Percentiles rank a stretch among this genome's conserved stretches.
Conservation (phyloP, 92 coral and sea anemone species). For the Parazoanthus atlanticus region DNA sequence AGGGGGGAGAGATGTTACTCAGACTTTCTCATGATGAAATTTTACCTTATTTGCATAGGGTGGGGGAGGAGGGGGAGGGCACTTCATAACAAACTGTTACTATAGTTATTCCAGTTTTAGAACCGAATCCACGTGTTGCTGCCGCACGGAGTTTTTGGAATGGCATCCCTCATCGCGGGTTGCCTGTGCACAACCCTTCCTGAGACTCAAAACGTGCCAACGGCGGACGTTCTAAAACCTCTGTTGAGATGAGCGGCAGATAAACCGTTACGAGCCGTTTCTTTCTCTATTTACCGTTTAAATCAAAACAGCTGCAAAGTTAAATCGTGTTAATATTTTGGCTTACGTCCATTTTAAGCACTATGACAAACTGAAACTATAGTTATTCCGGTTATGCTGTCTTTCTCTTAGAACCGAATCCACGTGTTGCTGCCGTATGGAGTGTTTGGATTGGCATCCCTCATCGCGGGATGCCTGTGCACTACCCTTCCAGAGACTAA, state of each 20-base stretch:
- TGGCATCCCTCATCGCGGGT: constrained; percentile 39
- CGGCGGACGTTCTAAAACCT: constrained; percentile 40
- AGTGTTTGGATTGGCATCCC: constrained; percentile 39
- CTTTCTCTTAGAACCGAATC: constrained; percentile 41
- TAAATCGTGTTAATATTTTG: too few relatives aligned
- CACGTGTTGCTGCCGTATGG: constrained; percentile 42
- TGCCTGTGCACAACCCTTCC: constrained; percentile 35
- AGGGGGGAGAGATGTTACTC: too few relatives aligned
- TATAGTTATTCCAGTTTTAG: too few relatives aligned
- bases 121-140: constrained; percentile 44
- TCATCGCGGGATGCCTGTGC: constrained; percentile 40
- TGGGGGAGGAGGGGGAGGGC: too few relatives aligned
- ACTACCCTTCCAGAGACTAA: constrained; percentile 40
- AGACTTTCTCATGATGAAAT: too few relatives aligned
- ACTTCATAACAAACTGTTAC: too few relatives aligned
- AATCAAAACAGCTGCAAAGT: too few relatives aligned
- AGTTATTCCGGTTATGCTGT: not conserved
- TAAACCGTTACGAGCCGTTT: too few relatives aligned
- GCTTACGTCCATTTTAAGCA: too few relatives aligned
- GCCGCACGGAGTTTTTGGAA: constrained; percentile 44
- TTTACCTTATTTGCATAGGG: too few relatives aligned
- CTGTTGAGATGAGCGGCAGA: too few relatives aligned
- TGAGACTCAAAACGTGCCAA: constrained; percentile 32
- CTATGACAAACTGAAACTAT: not conserved
- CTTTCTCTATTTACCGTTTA: too few relatives aligned